Evolutionary conservation across 2,797 vertebrate species (phyloP), one percentile per base, ranked within the genome.

Genomic region (Astyanax mexicanus): DNA sequence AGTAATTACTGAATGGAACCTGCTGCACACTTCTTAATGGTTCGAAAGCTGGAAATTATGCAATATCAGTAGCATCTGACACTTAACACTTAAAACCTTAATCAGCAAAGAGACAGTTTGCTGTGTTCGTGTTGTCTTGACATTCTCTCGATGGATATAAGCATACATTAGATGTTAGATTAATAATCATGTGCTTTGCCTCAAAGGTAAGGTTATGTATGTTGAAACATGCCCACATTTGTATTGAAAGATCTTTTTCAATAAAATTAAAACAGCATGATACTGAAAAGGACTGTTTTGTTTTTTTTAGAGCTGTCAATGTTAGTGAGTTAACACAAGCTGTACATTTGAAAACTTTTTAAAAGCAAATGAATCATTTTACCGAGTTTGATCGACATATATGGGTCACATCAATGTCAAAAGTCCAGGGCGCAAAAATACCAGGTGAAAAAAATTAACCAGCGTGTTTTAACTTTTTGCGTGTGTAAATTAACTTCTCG

Each of bases 191-290:
- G 40, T 55, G 21, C 10, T 58, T 74, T 65, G 29, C 35, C 19
- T 52, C 37, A 55, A 27, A 54, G 44, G 55, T 35, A 19, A 38
- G 6, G 27, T 76, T 72, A 81, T 80, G 80, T 47, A 58, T 66
- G 0, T 51, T 83, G 77, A 19, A 38, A 25, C 74, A 32, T 13
- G 38, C 60, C 27, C 62, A 55, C 61, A 74, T 83, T 83, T 79
- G 35, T 10, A 75, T 27, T 27, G 27, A 42, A 2, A 19, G 75
- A 1, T 52, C 73, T 42, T 29, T 42, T 29, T 72, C 12, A 70
- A 77, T 74, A 68, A 6, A 82, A 66, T 68, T 29, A 32, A 32
- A 38, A 60, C 25, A 54, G 77, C 80, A 82, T 82, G 77, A 45
- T 44, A 54, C 23, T 75, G 25, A 52, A 69, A 32, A 40, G 10